Conservation (phyloP, 2,113 vertebrate species). For the Brachypteracias leptosomus region DNA sequence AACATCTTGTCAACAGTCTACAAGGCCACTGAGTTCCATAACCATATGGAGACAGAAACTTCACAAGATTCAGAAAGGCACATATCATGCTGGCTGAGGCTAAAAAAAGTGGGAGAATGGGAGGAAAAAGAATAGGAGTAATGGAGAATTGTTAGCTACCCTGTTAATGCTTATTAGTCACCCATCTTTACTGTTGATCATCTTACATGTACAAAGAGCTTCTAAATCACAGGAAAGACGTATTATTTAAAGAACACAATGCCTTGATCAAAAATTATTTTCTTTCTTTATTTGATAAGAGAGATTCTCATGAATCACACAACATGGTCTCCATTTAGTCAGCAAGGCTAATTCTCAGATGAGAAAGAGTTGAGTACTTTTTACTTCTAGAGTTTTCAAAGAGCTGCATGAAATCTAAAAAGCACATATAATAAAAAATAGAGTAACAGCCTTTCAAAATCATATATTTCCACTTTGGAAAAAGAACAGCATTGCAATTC, state of each 20-base stretch:
- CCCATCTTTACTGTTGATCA: background rate
- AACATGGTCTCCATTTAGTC: background rate
- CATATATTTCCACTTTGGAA: rapidly evolving
- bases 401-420: background rate
- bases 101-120: background rate
- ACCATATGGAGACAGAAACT: background rate
- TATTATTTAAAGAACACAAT: background rate
- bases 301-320: background rate
- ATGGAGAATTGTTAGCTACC: background rate
- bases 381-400: background rate
- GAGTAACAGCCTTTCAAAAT: background rate
- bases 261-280: background rate
- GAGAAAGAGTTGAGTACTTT: background rate
- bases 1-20: background rate
- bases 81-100: background rate
- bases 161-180: background rate
- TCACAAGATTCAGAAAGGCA: background rate
- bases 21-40: background rate
- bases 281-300: background rate
- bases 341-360: background rate
- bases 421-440: background rate
- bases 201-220: background rate
- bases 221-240: background rate
- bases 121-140: rapidly evolving
- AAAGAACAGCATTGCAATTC: background rate